Percentiles rank a stretch among this genome's conserved stretches.
Evolutionary conservation across 2,888 invertebrate genomes (phyloP).

Genomic region (Ophion ellenae): DNA sequence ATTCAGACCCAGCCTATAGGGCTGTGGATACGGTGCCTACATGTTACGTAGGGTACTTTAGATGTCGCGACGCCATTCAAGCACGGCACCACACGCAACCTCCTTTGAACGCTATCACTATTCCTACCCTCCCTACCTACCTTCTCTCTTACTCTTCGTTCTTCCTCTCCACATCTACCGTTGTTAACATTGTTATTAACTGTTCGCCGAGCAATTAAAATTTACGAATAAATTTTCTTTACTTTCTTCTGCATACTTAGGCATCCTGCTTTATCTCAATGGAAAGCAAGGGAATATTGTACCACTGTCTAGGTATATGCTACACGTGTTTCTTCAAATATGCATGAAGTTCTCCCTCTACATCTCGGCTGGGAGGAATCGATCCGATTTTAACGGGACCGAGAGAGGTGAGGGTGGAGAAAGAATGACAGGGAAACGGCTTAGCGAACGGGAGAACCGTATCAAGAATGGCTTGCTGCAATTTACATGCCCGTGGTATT

Average conservation of each 20-base stretch:
- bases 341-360: constrained; percentile 56
- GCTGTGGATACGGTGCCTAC: constrained; percentile 19
- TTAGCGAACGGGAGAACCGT: constrained; percentile 18
- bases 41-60: constrained; percentile 72
- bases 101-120: constrained; percentile 77
- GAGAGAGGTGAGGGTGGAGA: constrained; percentile 2
- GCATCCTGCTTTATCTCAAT: neutral
- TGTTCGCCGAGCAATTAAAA: no score
- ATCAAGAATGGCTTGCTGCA: constrained; percentile 44
- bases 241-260: neutral
- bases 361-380: constrained; percentile 62
- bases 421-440: constrained; percentile 16
- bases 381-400: constrained; percentile 51
- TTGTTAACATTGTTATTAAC: no score
- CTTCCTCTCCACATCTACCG: neutral
- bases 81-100: constrained; percentile 82
- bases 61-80: constrained; percentile 81
- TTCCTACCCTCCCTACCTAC: constrained; percentile 53
- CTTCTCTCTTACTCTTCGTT: constrained; percentile 27
- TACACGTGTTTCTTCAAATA: constrained; percentile 25
- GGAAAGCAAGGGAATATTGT: constrained; percentile 19
- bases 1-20: constrained; percentile 7
- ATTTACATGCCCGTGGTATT: constrained; percentile 57
- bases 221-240: no score
- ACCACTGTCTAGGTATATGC: neutral